Conservation (phyloP, 2,888 invertebrate species). For the Polyommatus icarus region DNA sequence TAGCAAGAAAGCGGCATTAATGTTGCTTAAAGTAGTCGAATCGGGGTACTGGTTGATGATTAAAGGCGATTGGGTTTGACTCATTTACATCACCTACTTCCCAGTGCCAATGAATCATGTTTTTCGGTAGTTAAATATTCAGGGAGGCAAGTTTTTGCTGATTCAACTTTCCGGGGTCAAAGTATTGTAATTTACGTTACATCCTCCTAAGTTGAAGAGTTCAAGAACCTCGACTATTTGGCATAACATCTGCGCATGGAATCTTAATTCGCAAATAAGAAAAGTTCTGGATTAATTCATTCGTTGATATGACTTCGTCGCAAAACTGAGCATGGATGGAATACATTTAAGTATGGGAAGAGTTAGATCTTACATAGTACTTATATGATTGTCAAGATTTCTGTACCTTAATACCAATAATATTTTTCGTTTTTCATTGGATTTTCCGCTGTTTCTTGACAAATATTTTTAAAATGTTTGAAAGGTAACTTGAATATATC, state of each 20-base stretch:
- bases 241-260: not conserved
- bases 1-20: no score
- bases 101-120: not conserved
- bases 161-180: not conserved
- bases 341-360: not conserved
- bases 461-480: no score
- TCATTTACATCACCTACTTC: not conserved
- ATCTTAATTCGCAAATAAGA: constrained; percentile 1
- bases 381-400: not conserved
- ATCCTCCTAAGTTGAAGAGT: not conserved
- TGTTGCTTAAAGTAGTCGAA: no score
- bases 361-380: not conserved
- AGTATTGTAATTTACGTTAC: not conserved
- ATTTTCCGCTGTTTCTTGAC: no score
- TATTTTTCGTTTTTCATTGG: no score
- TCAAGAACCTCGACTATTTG: not conserved
- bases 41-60: not conserved
- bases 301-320: not conserved
- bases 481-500: no score
- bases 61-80: not conserved
- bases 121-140: not conserved
- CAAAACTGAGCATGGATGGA: not conserved
- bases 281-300: not conserved
- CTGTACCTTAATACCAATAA: not conserved
- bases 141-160: not conserved